These are phyloP conservation scores for Leptodactylus fallax DNA, from an alignment of 2,797 vertebrate genomes.

Conservation along the genomic window DNA sequence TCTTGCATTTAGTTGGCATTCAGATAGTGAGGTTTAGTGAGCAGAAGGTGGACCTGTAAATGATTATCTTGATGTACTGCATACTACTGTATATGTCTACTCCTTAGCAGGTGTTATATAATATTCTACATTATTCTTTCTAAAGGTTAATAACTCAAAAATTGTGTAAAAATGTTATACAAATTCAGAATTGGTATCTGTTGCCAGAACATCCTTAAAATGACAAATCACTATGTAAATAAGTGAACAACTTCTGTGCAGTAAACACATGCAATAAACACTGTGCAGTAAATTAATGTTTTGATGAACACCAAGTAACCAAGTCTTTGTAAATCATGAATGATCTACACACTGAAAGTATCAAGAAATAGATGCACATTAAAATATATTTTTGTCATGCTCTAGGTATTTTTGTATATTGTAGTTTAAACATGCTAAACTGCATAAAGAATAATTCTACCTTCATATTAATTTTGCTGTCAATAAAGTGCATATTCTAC, in stretches of 20 bases:
- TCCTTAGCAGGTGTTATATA: background rate
- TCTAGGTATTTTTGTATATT: background rate
- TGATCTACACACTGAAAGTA: background rate
- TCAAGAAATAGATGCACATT: background rate
- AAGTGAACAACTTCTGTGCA: conserved; percentile 3
- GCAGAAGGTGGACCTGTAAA: background rate
- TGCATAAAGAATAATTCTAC: background rate
- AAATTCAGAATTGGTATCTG: background rate
- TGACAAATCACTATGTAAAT: conserved; percentile 30
- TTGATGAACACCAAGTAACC: background rate
- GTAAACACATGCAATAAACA: conserved; percentile 28
- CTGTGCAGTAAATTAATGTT: conserved; percentile 1
- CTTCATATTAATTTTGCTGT: background rate
- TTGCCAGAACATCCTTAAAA: conserved; percentile 50
- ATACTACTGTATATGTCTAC: background rate
- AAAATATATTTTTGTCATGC: conserved; percentile 2
- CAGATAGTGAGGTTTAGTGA: background rate
- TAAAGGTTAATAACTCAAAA: background rate
- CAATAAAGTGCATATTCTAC: background rate
- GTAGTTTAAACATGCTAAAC: background rate
- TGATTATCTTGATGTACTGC: background rate
- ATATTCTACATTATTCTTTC: background rate
- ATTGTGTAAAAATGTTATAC: background rate
- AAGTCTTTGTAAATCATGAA: conserved; percentile 2
- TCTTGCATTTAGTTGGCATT: background rate